Conservation (phyloP, 1,140 invertebrate species). For the Agrypnia vestita region DNA sequence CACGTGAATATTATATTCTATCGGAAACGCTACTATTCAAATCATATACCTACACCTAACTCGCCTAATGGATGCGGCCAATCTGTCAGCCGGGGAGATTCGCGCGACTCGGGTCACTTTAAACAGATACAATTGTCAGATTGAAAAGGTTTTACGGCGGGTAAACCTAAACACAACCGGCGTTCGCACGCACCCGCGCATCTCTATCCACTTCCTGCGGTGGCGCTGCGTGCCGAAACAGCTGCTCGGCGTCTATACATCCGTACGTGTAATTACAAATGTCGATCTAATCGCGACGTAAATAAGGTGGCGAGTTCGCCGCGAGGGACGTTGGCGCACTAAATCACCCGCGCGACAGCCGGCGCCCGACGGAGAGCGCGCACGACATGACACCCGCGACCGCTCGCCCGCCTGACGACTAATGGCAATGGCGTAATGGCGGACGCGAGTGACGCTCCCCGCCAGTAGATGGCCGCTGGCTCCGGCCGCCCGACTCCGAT, state of each 20-base stretch:
- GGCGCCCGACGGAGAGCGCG: neutral
- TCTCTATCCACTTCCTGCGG: neutral
- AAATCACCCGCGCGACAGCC: conserved; percentile 3
- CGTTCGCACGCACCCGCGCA: neutral
- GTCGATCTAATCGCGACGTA: conserved; percentile 9
- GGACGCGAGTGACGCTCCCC: neutral
- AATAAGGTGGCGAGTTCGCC: neutral
- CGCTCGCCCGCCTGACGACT: conserved; percentile 3
- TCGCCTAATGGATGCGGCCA: neutral
- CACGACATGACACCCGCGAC: neutral
- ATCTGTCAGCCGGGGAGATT: conserved; percentile 1
- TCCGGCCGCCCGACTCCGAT: no score
- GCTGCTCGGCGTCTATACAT: conserved; percentile 11
- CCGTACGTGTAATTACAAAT: neutral
- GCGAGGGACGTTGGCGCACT: neutral
- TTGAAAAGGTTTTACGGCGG: no score
- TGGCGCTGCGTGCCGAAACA: neutral
- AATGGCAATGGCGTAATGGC: conserved; percentile 10
- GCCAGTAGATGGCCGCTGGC: neutral
- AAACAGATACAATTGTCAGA: no score
- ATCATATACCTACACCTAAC: no score
- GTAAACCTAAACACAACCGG: neutral
- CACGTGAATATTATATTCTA: neutral
- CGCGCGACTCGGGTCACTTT: neutral
- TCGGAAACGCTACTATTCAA: no score